Conservation (phyloP, 2,888 invertebrate genomes). For the Sarcophaga subvicina region DNA sequence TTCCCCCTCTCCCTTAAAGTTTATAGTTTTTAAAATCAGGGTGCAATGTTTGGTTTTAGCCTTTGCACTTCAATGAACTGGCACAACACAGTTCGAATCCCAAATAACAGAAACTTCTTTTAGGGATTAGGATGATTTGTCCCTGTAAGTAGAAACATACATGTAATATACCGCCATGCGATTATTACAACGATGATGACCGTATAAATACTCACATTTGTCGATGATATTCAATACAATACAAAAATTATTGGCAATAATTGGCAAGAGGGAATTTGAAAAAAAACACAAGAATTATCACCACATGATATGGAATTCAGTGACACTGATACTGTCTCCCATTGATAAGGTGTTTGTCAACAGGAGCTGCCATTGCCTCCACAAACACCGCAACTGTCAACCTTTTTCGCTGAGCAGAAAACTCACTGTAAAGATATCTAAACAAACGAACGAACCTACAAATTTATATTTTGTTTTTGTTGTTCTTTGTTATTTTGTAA, state of each 20-base stretch:
- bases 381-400: slow-evolving; percentile 95
- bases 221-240: slow-evolving; percentile 38
- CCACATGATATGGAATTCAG: slow-evolving; percentile 96
- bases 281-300: slow-evolving; percentile 87
- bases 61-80: too few species aligned
- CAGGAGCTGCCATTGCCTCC: slow-evolving; percentile 95
- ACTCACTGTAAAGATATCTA: too few species aligned
- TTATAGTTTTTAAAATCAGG: too few species aligned
- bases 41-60: too few species aligned
- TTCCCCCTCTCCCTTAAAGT: too few species aligned
- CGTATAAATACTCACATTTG: slow-evolving; percentile 37
- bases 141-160: neutral
- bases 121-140: too few species aligned
- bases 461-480: too few species aligned
- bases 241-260: too few species aligned
- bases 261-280: slow-evolving; percentile 8
- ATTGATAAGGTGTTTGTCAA: slow-evolving; percentile 91
- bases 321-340: slow-evolving; percentile 92
- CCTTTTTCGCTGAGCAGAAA: slow-evolving; percentile 87
- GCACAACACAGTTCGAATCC: too few species aligned
- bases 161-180: neutral
- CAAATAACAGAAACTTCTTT: too few species aligned
- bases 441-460: too few species aligned
- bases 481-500: neutral
- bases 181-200: too few species aligned